phyloP scores from a whole-genome alignment of 2,797 vertebrate species.

The Rhincodon typus region DNA sequence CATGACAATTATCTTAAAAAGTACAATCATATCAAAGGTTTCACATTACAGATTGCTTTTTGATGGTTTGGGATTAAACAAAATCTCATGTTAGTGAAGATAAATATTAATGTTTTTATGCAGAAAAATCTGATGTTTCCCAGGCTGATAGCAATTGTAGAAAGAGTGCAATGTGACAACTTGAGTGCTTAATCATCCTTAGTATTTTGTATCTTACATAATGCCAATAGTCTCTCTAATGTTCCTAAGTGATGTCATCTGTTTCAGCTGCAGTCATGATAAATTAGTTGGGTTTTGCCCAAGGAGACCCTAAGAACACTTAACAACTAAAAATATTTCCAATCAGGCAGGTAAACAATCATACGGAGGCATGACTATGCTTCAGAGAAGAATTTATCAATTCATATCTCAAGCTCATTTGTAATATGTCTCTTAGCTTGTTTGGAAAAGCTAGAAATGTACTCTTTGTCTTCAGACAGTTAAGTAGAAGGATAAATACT shows the following conservation, averaged over 20 bases:
- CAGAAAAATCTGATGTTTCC: neutral
- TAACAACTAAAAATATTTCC: neutral
- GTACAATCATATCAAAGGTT: neutral
- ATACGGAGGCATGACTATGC: neutral
- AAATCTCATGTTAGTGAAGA: neutral
- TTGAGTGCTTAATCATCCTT: neutral
- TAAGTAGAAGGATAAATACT: too few relatives aligned
- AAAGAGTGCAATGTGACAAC: neutral
- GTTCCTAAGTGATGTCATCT: neutral
- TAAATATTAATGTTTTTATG: neutral
- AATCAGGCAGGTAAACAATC: neutral
- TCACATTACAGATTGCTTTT: neutral
- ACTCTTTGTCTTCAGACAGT: neutral
- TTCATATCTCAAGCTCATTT: neutral
- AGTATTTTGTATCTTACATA: neutral
- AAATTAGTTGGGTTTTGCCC: neutral
- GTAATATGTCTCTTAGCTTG: neutral
- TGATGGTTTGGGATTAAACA: neutral
- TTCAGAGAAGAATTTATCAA: neutral
- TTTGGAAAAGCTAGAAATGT: neutral
- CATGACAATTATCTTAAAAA: neutral
- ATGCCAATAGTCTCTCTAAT: neutral
- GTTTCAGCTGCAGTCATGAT: neutral
- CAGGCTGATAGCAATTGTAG: neutral
- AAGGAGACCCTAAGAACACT: neutral